These are phyloP conservation scores for Pelagia noctiluca DNA, from an alignment of 30 jellyfish, hydroid and myxozoan species.

Conservation along the genomic window DNA sequence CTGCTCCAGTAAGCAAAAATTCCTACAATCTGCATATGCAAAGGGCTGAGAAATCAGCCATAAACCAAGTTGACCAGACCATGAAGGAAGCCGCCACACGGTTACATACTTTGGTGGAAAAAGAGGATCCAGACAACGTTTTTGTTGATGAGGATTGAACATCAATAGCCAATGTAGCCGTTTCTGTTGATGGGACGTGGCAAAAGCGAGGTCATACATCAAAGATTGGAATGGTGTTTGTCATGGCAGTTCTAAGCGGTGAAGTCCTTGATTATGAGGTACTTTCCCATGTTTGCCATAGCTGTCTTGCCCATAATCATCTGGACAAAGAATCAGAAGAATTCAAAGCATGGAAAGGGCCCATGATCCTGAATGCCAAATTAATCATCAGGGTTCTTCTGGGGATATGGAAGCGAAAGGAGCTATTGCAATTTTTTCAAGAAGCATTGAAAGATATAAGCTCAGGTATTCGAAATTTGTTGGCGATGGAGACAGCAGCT, in stretches of 20 bases:
- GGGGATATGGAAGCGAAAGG: constrained; percentile 30
- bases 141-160: constrained; percentile 18
- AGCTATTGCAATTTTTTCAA: constrained; percentile 23
- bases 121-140: constrained; percentile 5
- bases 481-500: constrained; percentile 56
- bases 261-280: constrained; percentile 54
- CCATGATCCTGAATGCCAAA: not conserved
- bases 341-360: not conserved
- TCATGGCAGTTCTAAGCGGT: constrained; percentile 37
- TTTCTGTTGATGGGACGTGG: constrained; percentile 51
- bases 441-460: not conserved
- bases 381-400: constrained; percentile 37
- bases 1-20: constrained; percentile 33
- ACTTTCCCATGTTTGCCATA: constrained; percentile 31
- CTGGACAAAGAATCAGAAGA: constrained; percentile 14
- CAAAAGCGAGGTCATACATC: constrained; percentile 60
- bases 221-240: constrained; percentile 50
- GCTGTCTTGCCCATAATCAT: constrained; percentile 15
- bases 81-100: constrained; percentile 36
- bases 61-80: constrained; percentile 21
- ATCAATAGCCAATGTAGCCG: constrained; percentile 32
- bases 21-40: constrained; percentile 32
- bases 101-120: constrained; percentile 1
- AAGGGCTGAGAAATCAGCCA: not conserved
- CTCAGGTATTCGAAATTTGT: constrained; percentile 37